Evolutionary conservation across 2,797 vertebrate genomes (phyloP).

Genomic region (Enteromius viviparus): DNA sequence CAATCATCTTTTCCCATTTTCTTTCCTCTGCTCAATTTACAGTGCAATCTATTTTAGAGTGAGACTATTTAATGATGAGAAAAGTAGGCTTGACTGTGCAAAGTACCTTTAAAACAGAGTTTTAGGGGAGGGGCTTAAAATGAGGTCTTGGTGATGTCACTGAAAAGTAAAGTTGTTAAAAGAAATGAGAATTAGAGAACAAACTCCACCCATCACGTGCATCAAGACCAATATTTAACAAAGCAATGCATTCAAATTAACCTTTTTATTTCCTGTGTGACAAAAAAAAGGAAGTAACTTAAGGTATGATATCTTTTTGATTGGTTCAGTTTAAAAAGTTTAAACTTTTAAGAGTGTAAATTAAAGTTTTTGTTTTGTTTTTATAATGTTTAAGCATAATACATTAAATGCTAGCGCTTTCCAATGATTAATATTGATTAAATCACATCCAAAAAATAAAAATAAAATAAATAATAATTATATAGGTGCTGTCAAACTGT

Average conservation of each 20-base stretch:
- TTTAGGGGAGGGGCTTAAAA: neutral
- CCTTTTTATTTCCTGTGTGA: neutral
- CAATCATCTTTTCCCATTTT: neutral
- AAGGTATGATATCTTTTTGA: neutral
- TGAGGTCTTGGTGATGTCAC: neutral
- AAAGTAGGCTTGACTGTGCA: neutral
- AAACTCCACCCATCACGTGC: neutral
- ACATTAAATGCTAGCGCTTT: too few species aligned
- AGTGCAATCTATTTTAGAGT: neutral
- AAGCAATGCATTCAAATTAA: neutral
- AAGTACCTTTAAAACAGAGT: neutral
- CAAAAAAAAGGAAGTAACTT: neutral
- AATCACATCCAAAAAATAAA: too few species aligned
- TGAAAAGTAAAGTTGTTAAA: neutral
- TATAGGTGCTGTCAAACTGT: too few species aligned
- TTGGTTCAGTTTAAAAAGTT: slow-evolving; percentile 1
- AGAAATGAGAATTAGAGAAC: neutral
- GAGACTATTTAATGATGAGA: neutral
- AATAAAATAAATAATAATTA: too few species aligned
- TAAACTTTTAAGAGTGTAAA: too few species aligned
- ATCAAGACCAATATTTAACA: neutral
- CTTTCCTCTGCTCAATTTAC: neutral
- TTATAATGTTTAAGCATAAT: too few species aligned
- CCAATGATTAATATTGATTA: too few species aligned
- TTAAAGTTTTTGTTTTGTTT: too few species aligned